Evolutionary conservation across 2,888 invertebrate species (phyloP).

Genomic region (Thymelicus acteon): DNA sequence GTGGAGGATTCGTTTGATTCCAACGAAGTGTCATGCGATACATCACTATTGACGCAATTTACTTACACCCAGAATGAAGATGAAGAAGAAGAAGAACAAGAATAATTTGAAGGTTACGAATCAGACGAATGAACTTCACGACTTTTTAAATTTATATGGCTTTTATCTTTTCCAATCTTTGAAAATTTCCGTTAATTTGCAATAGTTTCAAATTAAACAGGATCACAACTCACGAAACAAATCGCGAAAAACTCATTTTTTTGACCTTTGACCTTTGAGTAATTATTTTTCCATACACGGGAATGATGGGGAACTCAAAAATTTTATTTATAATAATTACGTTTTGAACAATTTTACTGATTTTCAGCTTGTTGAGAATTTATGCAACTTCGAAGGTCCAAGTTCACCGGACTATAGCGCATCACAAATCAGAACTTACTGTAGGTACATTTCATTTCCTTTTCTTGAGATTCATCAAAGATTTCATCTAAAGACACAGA

Average conservation of each 20-base stretch:
- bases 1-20: conserved; percentile 42
- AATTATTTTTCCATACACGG: too few relatives aligned
- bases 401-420: too few relatives aligned
- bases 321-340: too few relatives aligned
- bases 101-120: conserved; percentile 18
- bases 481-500: too few relatives aligned
- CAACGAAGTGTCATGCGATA: conserved; percentile 12
- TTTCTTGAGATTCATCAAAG: background rate
- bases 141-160: conserved; percentile 35
- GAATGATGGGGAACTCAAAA: too few relatives aligned
- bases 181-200: conserved; percentile 34
- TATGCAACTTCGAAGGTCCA: too few relatives aligned
- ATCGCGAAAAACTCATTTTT: too few relatives aligned
- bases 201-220: conserved; percentile 39
- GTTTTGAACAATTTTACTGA: too few relatives aligned
- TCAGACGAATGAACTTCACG: conserved; percentile 29
- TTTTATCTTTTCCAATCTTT: conserved; percentile 39
- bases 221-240: conserved; percentile 39
- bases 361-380: too few relatives aligned
- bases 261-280: too few relatives aligned
- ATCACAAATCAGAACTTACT: background rate
- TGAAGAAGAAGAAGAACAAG: conserved; percentile 33
- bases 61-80: conserved; percentile 19
- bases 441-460: background rate
- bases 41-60: conserved; percentile 21